These are phyloP conservation scores for Entomobrya proxima DNA, from an alignment of 2,888 invertebrate species.

Conservation along the genomic window DNA sequence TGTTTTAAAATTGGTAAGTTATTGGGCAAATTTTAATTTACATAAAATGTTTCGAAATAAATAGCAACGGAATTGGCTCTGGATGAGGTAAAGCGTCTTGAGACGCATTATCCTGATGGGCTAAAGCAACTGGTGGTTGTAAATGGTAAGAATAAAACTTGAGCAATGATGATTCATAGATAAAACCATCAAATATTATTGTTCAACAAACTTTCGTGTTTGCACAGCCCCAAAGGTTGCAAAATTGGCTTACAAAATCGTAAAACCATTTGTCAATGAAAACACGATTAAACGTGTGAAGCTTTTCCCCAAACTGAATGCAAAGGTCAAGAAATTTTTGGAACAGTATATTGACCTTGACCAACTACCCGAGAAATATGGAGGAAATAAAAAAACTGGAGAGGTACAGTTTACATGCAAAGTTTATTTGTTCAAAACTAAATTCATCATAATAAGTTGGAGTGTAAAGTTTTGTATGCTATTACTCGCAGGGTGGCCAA, in stretches of 20 bases:
- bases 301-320: conserved; percentile 72
- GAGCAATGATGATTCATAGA: not conserved
- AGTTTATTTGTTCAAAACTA: too few species aligned
- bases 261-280: conserved; percentile 72
- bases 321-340: conserved; percentile 71
- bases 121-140: conserved; percentile 72
- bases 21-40: not conserved
- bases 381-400: conserved; percentile 72
- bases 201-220: not conserved
- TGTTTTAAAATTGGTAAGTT: not conserved
- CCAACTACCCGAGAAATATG: conserved; percentile 73
- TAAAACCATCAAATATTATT: not conserved
- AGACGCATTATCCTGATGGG: conserved; percentile 71
- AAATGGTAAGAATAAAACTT: conserved; percentile 66
- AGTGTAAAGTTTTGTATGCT: too few species aligned
- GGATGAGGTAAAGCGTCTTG: conserved; percentile 70
- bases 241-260: conserved; percentile 74
- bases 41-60: conserved; percentile 13
- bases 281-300: conserved; percentile 72
- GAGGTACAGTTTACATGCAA: conserved; percentile 45
- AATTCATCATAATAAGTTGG: not conserved
- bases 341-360: conserved; percentile 72
- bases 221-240: conserved; percentile 73
- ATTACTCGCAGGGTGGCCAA: conserved; percentile 56
- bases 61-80: conserved; percentile 72